phyloP scores from a whole-genome alignment of 2,113 vertebrate genomes.

The Heloderma charlesbogerti region DNA sequence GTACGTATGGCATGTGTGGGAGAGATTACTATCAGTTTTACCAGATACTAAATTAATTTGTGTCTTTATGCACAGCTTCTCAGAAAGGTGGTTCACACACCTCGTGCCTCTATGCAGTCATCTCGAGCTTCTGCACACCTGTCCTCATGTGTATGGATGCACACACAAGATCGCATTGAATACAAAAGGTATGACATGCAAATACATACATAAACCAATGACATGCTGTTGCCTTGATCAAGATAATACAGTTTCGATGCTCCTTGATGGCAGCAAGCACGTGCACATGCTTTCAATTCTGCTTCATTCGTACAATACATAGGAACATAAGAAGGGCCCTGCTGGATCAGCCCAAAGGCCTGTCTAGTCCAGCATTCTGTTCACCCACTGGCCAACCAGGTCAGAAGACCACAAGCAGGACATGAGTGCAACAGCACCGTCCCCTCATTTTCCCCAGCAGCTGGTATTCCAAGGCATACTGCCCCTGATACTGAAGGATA shows the following conservation, averaged over 20 bases:
- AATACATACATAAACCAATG: background rate
- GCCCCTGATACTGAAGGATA: no score
- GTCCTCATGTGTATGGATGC: background rate
- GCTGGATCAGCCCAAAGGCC: no score
- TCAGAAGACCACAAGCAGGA: no score
- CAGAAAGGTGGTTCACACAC: background rate
- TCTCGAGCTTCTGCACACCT: no score
- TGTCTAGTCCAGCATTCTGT: no score
- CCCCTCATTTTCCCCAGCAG: no score
- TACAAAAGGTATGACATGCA: background rate
- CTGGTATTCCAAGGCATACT: no score
- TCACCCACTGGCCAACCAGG: no score
- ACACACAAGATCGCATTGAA: background rate
- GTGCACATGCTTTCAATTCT: background rate
- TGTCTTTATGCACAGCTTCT: background rate
- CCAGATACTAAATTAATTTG: constrained; percentile 5
- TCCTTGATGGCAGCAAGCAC: background rate
- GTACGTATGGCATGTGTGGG: background rate
- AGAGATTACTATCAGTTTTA: background rate
- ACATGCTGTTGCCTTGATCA: background rate
- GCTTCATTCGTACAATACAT: background rate
- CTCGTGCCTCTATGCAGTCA: no score
- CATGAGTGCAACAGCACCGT: no score
- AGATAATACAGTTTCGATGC: background rate
- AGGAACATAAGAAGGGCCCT: no score